A percentile compares a stretch with the other conserved stretches of the same genome.
Evolutionary conservation across 1,140 invertebrate genomes (phyloP).

Genomic region (Pantala flavescens): DNA sequence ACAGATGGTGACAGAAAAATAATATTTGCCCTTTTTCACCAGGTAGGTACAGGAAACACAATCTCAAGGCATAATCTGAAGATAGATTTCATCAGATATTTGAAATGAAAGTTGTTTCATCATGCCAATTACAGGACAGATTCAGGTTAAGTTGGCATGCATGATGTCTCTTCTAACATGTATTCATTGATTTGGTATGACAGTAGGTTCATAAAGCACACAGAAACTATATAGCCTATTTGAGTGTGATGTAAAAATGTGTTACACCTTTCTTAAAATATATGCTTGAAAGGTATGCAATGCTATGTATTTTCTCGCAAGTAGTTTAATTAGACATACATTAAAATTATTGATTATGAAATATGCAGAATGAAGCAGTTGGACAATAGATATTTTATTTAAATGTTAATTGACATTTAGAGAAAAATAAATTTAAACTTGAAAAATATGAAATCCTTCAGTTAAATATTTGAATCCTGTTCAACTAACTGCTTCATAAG

Average conservation of each 20-base stretch:
- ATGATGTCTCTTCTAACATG: conserved; percentile 2
- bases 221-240: not conserved
- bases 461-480: too few species aligned
- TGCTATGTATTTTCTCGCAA: too few species aligned
- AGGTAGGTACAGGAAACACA: not conserved
- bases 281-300: too few species aligned
- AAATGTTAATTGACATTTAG: too few species aligned
- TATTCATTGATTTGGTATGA: not conserved
- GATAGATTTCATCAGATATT: not conserved
- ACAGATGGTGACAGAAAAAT: not conserved
- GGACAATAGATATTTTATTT: too few species aligned
- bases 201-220: not conserved
- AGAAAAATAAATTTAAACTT: too few species aligned
- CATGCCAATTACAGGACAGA: not conserved
- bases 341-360: too few species aligned
- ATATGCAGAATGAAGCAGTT: too few species aligned
- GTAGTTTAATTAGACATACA: too few species aligned
- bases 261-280: not conserved
- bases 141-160: not conserved
- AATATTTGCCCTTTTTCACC: not conserved
- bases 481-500: too few species aligned
- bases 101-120: not conserved
- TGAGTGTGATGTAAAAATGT: not conserved
- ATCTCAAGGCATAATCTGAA: not conserved
- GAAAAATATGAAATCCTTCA: too few species aligned